Evolutionary conservation across 2,888 invertebrate genomes (phyloP).

Genomic region (Polyploca ridens): DNA sequence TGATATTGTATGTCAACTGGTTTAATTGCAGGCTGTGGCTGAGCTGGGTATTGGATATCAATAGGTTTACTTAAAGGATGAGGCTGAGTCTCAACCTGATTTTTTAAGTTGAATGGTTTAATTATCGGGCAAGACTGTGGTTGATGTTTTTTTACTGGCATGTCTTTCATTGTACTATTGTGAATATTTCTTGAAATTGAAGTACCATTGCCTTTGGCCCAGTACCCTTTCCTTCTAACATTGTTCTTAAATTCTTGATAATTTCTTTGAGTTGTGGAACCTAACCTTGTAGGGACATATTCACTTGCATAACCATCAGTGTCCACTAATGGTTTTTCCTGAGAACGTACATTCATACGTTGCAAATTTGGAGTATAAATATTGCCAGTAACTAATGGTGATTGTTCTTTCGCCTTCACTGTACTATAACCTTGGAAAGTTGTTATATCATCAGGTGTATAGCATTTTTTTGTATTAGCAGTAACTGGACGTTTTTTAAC

Average conservation of each 20-base stretch:
- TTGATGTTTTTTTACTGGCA: constrained; percentile 12
- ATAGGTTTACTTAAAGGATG: not conserved
- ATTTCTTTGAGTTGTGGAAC: constrained; percentile 71
- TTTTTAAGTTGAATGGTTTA: too few relatives aligned
- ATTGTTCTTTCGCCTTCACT: constrained; percentile 56
- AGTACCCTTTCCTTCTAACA: constrained; percentile 73
- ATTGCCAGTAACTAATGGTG: constrained; percentile 71
- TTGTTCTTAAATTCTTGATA: constrained; percentile 79
- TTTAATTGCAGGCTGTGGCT: not conserved
- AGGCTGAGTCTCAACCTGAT: not conserved
- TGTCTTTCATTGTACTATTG: constrained; percentile 34
- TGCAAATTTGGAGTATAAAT: constrained; percentile 70
- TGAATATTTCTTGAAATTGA: constrained; percentile 47
- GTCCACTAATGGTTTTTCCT: constrained; percentile 46
- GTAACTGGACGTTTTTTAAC: constrained; percentile 49
- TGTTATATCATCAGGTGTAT: constrained; percentile 41
- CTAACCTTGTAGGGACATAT: constrained; percentile 77
- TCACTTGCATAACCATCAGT: constrained; percentile 71
- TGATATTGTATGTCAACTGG: not conserved
- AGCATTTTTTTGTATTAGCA: constrained; percentile 36
- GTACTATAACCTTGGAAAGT: constrained; percentile 69
- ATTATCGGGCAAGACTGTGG: not conserved
- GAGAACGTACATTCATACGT: constrained; percentile 63
- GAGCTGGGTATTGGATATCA: not conserved
- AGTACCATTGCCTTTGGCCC: constrained; percentile 76